Evolutionary conservation across 2,113 vertebrate genomes (phyloP), one percentile per base, ranked within the genome.

Genomic region (Cinclus cinclus): DNA sequence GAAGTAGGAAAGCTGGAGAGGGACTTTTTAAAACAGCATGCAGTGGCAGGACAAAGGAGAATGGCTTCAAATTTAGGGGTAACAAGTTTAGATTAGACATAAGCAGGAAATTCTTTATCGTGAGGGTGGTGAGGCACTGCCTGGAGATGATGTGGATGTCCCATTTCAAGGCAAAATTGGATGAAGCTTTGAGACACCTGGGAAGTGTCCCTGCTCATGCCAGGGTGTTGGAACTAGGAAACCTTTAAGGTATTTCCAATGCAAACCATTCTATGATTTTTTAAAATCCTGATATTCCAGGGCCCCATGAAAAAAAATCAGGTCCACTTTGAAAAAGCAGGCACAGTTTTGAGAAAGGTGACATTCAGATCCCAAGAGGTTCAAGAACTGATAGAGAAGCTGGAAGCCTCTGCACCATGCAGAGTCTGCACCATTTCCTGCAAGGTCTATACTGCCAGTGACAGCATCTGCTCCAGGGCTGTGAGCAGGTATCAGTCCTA

Each of bases 301-400:
- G 14, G 5, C 25, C 33, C 3, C 1, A 67, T 55, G 28, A 35
- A 55, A 55, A 41, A 46, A 52, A 60, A 39, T 14, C 24, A 46
- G 21, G 8, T 56, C 21, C 58, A 25, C 33, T 53, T 37, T n/a
- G 41, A 39, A 47, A 75, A 75, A 75, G 13, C 5, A 16, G 60
- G 16, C 1, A 4, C 20, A 8, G 46, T 52, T 89, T 73, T 78
- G 37, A 63, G 33, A 63, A 73, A 76, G 0, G 1, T 1, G 1
- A 39, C 31, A 71, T 55, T 46, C 11, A 60, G 9, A 18, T 37
- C 11, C 49, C n/a, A 37, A 20, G 17, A 7, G 1, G 7, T 59
- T 23, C 13, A 59, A 28, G 46, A 44, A 49, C 17, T 21, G 31
- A 30, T 3, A 17, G 17, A 31, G 46, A 75, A 64, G 4, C 31